Evolutionary conservation across 2,888 invertebrate species (phyloP), one percentile per base, ranked within the genome.

Genomic region (Ophion ventricosus): DNA sequence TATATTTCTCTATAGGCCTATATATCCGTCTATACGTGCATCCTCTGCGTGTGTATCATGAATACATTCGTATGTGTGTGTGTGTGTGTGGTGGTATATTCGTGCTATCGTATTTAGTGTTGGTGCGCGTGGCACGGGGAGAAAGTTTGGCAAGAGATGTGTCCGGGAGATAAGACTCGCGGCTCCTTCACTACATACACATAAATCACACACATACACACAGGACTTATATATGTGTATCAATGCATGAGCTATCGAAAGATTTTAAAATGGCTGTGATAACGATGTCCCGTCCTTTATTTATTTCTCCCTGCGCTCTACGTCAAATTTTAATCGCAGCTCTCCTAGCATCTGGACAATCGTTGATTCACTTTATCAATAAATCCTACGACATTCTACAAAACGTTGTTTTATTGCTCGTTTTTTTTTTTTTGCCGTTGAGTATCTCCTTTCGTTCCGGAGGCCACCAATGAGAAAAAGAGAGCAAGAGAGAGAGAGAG

Each of bases 191-290:
- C 63, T 57, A 40, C 40, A 40, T 26, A 35, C 25, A n/a, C n/a
- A 54, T 26, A 1, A 26, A 49, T 54, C 1, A 25, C 35, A 64
- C 64, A 61, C 23, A 29, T 43, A 49, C 61, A 69, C 61, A 29
- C 23, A 66, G 25, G 17, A n/a, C n/a, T n/a, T n/a, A n/a, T 26
- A 69, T 70, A 64, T 69, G 25, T 29, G 35, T 35, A 54, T 35
- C 49, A 17, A 40, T 69, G 54, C 23, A 56, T 23, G 49, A 63
- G 63, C 69, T 25, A 56, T 56, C 26, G 57, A 70, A 57, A 83
- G 59, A 75, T 91, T 91, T 91, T 91, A 91, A 92, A 93, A 92
- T 92, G 92, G 91, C 92, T 92, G 91, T 93, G 93, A 93, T 92
- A 93, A 93, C 29, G 91, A 20, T 26, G 90, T 80, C 83, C 82